Evolutionary conservation across 2,888 invertebrate genomes (phyloP), one percentile per base, ranked within the genome.

Genomic region (Callosobruchus maculatus): DNA sequence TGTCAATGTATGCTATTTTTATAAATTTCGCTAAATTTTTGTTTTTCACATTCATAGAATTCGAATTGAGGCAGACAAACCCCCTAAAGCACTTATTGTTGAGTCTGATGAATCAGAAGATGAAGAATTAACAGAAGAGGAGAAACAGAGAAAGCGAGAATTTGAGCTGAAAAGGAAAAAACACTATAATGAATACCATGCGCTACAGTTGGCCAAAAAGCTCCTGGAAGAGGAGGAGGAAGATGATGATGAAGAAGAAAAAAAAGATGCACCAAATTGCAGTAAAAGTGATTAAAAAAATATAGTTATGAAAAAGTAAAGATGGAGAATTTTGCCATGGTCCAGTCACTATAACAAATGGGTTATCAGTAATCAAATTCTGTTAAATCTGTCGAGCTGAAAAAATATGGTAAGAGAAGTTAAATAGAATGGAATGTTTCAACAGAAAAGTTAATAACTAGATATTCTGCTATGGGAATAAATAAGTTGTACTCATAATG

Each of bases 171-270:
- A 97, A 85, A 91, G 99, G 77, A 98, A 97, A 90, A 93, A 95
- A 82, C 99, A 99, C 84, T 99, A 99, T 88, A 97, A 98, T 87
- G 99, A 99, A 88, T 99, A 95, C 87, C 94, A 97, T 87, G 98
- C 97, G 0, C 93, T 98, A 7, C 95, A 97, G 87, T 87, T 97
- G 83, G 97, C 98, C 22, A 91, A 97, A 81, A 95, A 97, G 87
- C 89, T 98, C 79, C 91, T 98, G 89, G 93, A 95, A 80, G 95
- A 97, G 84, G 97, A 97, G 74, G 94, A 95, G 30, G 96, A 95
- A 0, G 95, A 95, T 0, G 95, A 94, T 0, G 85, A 85, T 3
- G 83, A 84, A n/a, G 81, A 82, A 20, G 75, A 75, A 21, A 74
- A 74, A 70, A 71, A 67, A 68, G 69, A 69, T 21, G 68, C 5